A percentile compares a stretch with the other conserved stretches of the same genome.
Evolutionary conservation across 2,888 invertebrate genomes (phyloP).

Genomic region (Temnothorax unifasciatus): DNA sequence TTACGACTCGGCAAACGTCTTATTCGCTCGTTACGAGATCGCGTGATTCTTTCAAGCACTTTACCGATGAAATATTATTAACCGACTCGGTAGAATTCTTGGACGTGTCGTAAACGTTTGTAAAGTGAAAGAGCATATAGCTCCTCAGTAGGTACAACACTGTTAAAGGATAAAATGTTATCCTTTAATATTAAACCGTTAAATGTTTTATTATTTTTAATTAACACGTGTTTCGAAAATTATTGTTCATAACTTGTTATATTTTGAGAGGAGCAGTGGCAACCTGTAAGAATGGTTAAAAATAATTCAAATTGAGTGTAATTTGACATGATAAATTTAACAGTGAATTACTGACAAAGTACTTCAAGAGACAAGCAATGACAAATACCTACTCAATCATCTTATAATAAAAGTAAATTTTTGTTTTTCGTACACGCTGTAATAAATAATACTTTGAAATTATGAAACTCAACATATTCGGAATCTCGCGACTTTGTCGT

Average conservation of each 20-base stretch:
- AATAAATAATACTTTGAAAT: not conserved
- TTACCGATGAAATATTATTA: not conserved
- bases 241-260: no score
- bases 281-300: no score
- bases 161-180: no score
- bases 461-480: not conserved
- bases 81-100: not conserved
- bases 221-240: no score
- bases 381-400: no score
- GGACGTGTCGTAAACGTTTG: not conserved
- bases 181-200: no score
- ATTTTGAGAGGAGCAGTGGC: no score
- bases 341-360: not conserved
- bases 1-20: conserved; percentile 23
- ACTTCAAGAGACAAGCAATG: not conserved
- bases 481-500: not conserved
- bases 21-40: conserved; percentile 5
- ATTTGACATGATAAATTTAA: no score
- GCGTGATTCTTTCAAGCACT: not conserved
- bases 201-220: no score
- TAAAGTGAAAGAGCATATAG: not conserved
- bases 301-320: no score
- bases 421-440: not conserved
- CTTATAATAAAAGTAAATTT: not conserved
- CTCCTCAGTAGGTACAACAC: not conserved